Base-by-base conservation (phyloP, 2,888 invertebrate genomes). In the Argynnis bischoffii region DNA sequence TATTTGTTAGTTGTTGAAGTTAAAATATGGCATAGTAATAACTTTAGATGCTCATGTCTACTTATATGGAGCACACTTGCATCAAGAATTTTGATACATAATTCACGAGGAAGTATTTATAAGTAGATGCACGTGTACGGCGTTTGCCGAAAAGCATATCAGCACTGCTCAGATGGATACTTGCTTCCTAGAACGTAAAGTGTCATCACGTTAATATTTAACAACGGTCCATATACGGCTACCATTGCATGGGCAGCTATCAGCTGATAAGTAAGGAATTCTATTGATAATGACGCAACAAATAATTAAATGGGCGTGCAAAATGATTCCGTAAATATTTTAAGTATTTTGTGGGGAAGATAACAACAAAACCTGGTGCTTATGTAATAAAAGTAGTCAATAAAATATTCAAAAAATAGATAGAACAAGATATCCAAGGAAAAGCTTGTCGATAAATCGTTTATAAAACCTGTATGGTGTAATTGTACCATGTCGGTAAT, bases 161-260 rank as follows among this genome's bases (percentile, higher is more conserved):
- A 59, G 41, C 18, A 51, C 18, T 64, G 66, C 46, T 35, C 31
- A 41, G 47, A 57, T 55, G 57, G 60, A 61, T 61, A 63, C 63
- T 71, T 60, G 56, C 74, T 78, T 77, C 78, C 74, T 71, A 75
- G 79, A 79, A 75, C 80, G 80, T 78, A 78, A 81, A 79, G 81
- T 81, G 79, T 78, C 79, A 72, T 75, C 61, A 69, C 66, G 66
- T 78, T 72, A 76, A 75, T 77, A 77, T 78, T 78, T 75, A 79
- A 77, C 76, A 75, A 79, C 69, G 31, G 0, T 74, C 76, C 78
- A 75, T 80, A 78, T 82, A 78, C 72, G 79, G 67, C 51, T 47
- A 53, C 15, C 31, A n/a, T 15, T 46, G 48, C 41, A 31, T 18
- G n/a, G 8, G 21, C 8, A 21, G 53, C 50, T 63, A 65, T 63